phyloP scores from a whole-genome alignment of 2,888 invertebrate genomes.

The Megamerina dolium region DNA sequence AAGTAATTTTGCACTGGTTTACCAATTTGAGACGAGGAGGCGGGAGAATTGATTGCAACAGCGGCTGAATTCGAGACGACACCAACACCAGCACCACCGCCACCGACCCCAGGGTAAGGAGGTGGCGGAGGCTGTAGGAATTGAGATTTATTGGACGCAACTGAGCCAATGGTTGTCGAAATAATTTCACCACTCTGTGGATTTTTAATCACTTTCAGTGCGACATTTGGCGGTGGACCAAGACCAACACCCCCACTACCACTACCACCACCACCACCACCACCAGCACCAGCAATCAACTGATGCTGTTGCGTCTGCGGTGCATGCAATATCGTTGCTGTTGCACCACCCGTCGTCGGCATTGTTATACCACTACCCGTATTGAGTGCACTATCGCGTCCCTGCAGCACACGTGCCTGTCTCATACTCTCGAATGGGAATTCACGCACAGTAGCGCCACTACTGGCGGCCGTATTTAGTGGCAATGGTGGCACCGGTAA shows the following conservation, averaged over 20 bases:
- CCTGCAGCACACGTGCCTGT: conserved; percentile 78
- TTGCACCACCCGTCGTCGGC: conserved; percentile 10
- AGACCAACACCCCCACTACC: too few species aligned
- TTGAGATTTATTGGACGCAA: conserved; percentile 33
- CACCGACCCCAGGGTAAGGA: conserved; percentile 41
- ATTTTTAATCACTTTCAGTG: conserved; percentile 38
- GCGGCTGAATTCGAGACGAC: too few species aligned
- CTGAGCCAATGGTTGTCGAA: conserved; percentile 20
- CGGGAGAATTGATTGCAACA: conserved; percentile 18
- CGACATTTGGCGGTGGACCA: conserved; percentile 34
- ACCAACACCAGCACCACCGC: conserved; percentile 1
- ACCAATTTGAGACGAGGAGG: conserved; percentile 13
- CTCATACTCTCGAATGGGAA: conserved; percentile 91
- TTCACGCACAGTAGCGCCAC: conserved; percentile 49
- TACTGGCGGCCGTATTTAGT: conserved; percentile 51
- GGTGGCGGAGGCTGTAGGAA: conserved; percentile 46
- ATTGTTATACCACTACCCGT: conserved; percentile 14
- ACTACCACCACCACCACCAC: too few species aligned
- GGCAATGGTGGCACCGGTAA: conserved; percentile 53
- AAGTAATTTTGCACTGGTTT: conserved; percentile 26
- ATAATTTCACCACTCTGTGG: conserved; percentile 31
- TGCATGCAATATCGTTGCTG: conserved; percentile 5
- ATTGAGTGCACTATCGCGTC: conserved; percentile 60
- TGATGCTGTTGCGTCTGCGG: conserved; percentile 16
- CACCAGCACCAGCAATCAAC: conserved; percentile 20